These are phyloP conservation scores for Symphodus melops DNA, from an alignment of 2,113 vertebrate species.

Conservation along the genomic window DNA sequence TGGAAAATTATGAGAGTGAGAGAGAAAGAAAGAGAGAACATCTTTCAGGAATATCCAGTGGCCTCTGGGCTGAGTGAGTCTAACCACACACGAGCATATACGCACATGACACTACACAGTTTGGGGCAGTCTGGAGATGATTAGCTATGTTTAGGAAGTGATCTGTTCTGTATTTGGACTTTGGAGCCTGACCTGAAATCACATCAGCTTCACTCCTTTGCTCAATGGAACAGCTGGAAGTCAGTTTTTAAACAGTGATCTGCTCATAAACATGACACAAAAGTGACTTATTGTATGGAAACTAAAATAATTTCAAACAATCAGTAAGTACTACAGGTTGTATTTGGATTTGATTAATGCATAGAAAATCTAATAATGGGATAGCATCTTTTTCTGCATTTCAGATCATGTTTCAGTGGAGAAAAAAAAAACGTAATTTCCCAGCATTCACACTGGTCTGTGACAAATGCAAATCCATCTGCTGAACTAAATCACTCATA, in stretches of 20 bases:
- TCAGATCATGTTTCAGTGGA: neutral
- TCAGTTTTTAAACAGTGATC: slow-evolving; percentile 22
- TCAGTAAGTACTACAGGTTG: neutral
- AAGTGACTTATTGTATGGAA: neutral
- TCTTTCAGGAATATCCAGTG: slow-evolving; percentile 45
- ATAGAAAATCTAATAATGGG: neutral
- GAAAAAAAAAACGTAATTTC: slow-evolving; percentile 27
- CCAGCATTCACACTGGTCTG: slow-evolving; percentile 3
- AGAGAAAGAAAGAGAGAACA: slow-evolving; percentile 12
- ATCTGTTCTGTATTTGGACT: slow-evolving; percentile 63
- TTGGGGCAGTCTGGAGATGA: slow-evolving; percentile 57
- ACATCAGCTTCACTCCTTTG: slow-evolving; percentile 31
- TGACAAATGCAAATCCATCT: slow-evolving; percentile 32
- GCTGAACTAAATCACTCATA: neutral
- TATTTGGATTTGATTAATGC: neutral
- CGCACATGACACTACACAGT: slow-evolving; percentile 26
- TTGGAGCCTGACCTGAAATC: slow-evolving; percentile 60
- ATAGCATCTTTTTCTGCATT: neutral
- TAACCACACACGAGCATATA: slow-evolving; percentile 36
- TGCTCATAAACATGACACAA: slow-evolving; percentile 2
- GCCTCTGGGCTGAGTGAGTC: slow-evolving; percentile 44
- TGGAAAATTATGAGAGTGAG: slow-evolving; percentile 37
- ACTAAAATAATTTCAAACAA: no score
- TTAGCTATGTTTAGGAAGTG: slow-evolving; percentile 68
- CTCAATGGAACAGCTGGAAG: slow-evolving; percentile 22